Conservation (phyloP, 1,140 invertebrate species). For the Drosophila pectinifera region DNA sequence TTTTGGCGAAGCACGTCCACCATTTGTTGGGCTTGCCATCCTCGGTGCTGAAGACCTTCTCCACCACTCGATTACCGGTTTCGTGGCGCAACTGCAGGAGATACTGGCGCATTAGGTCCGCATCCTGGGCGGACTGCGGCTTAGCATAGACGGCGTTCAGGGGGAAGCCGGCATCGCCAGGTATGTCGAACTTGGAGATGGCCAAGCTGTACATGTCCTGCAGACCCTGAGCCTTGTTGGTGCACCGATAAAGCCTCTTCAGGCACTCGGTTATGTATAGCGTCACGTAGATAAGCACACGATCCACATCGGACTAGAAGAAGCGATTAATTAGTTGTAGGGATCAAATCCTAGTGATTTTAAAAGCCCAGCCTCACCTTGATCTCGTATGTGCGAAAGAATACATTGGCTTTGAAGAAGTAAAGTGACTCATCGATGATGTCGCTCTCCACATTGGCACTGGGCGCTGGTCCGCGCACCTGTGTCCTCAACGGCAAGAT, state of each 20-base stretch:
- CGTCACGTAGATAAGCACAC: slow-evolving; percentile 98
- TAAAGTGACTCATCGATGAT: slow-evolving; percentile 99
- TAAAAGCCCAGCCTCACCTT: slow-evolving; percentile 88
- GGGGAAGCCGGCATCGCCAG: slow-evolving; percentile 98
- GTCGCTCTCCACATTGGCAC: slow-evolving; percentile 90
- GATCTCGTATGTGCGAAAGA: slow-evolving; percentile 99
- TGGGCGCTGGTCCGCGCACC: slow-evolving; percentile 93
- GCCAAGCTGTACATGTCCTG: slow-evolving; percentile 99
- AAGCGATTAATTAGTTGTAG: slow-evolving; percentile 17
- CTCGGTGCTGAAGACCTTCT: slow-evolving; percentile 95
- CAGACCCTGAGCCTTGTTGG: slow-evolving; percentile 93
- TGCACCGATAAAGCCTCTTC: slow-evolving; percentile 96
- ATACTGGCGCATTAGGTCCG: slow-evolving; percentile 96
- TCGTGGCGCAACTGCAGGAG: slow-evolving; percentile 98
- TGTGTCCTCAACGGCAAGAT: slow-evolving; percentile 94
- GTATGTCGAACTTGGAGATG: slow-evolving; percentile 98
- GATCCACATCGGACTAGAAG: slow-evolving; percentile 94
- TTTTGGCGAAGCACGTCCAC: slow-evolving; percentile 99
- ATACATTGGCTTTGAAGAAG: slow-evolving; percentile 99
- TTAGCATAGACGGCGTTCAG: slow-evolving; percentile 98
- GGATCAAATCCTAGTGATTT: background rate
- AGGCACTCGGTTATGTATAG: slow-evolving; percentile 99
- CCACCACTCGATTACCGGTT: slow-evolving; percentile 94
- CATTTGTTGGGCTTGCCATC: slow-evolving; percentile 99
- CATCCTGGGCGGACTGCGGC: slow-evolving; percentile 91